These are phyloP conservation scores for Pituophis catenifer DNA, from an alignment of 2,113 vertebrate genomes.

Conservation along the genomic window DNA sequence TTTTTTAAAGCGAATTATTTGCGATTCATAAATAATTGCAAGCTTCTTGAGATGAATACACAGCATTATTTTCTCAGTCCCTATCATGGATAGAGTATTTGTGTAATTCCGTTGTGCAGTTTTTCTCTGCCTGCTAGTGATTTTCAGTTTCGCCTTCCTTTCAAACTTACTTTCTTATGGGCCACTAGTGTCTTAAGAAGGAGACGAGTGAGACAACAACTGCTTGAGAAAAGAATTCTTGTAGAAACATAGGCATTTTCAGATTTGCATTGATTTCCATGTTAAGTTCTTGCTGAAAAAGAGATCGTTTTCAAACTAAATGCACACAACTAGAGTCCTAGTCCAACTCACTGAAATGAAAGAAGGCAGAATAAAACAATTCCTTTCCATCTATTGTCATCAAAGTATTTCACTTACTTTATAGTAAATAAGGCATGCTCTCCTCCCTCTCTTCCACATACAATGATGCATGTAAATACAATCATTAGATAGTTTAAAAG, in stretches of 20 bases:
- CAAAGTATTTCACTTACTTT: not conserved
- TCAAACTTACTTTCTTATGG: not conserved
- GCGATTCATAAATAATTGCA: not conserved
- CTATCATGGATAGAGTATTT: not conserved
- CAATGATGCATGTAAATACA: not conserved
- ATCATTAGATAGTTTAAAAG: not conserved
- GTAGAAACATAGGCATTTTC: not conserved
- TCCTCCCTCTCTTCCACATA: not conserved
- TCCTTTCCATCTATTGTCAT: not conserved
- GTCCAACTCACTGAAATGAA: not conserved
- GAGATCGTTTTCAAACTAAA: conserved; percentile 18
- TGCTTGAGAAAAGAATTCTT: not conserved
- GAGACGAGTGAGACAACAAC: not conserved
- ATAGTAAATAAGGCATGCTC: not conserved
- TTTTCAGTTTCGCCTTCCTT: not conserved
- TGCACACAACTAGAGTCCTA: not conserved
- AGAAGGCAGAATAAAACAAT: not conserved
- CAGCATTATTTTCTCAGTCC: not conserved
- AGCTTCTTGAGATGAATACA: not conserved
- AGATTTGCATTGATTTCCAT: conserved; percentile 34
- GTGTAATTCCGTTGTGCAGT: not conserved
- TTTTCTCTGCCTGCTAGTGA: not conserved
- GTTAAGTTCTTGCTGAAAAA: conserved; percentile 20
- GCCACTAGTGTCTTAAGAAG: not conserved
- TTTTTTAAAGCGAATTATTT: conserved; percentile 9